phyloP scores from a whole-genome alignment of 2,797 vertebrate genomes.

The Apogon hyalosoma region DNA sequence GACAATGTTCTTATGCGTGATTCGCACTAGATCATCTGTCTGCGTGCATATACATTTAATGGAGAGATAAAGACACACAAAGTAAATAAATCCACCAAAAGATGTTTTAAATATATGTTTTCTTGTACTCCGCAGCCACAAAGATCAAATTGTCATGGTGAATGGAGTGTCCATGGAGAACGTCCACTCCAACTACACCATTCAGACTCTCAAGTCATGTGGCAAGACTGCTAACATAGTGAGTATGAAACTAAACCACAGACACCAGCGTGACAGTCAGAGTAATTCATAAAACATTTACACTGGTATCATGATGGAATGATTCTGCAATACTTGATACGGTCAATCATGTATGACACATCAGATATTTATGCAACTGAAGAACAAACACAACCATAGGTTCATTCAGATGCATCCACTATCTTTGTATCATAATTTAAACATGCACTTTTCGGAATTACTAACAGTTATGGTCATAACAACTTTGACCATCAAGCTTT shows the following conservation, averaged over 20 bases:
- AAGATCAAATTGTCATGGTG: constrained; percentile 96
- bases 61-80: not conserved
- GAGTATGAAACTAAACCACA: constrained; percentile 68
- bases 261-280: not conserved
- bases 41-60: not conserved
- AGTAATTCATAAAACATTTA: not conserved
- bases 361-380: no score
- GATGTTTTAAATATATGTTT: constrained; percentile 11
- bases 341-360: no score
- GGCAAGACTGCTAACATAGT: constrained; percentile 90
- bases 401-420: no score
- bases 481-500: no score
- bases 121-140: constrained; percentile 80
- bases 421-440: no score
- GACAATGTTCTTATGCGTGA: not conserved
- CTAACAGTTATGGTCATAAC: no score
- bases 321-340: no score
- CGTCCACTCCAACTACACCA: constrained; percentile 87
- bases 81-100: not conserved
- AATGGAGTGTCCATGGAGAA: constrained; percentile 94
- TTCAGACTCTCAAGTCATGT: constrained; percentile 92
- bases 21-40: not conserved
- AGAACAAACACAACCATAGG: no score
- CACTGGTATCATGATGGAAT: no score
- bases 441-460: no score